Evolutionary conservation across 2,113 vertebrate species (phyloP).

Genomic region (Hemicordylus capensis): DNA sequence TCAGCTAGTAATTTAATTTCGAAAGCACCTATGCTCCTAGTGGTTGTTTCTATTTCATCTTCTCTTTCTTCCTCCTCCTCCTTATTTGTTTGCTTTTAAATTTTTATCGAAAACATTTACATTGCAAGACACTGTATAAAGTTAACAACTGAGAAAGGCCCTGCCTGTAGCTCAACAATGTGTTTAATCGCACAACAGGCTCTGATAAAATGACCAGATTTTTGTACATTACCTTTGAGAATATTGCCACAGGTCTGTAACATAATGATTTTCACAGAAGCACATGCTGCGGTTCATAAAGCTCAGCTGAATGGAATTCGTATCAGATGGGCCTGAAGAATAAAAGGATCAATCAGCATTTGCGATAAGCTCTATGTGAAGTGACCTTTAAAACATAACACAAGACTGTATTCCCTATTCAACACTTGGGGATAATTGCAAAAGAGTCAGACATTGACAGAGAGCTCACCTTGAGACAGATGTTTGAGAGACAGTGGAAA

Average conservation of each 20-base stretch:
- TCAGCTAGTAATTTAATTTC: too few relatives aligned
- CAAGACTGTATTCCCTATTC: background rate
- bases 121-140: background rate
- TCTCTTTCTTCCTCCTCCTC: background rate
- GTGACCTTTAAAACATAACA: constrained; percentile 10
- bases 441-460: background rate
- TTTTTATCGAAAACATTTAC: too few relatives aligned
- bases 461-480: background rate
- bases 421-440: background rate
- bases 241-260: background rate
- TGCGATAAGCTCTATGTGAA: constrained; percentile 6
- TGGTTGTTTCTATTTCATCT: too few relatives aligned
- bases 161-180: background rate
- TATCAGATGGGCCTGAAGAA: constrained; percentile 6
- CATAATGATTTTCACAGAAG: background rate
- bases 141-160: background rate
- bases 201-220: background rate
- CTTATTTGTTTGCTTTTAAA: background rate
- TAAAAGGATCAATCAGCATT: constrained; percentile 23
- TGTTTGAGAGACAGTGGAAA: background rate
- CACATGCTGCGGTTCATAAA: background rate
- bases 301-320: background rate
- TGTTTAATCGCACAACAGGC: background rate
- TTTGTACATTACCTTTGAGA: background rate
- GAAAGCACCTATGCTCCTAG: too few relatives aligned